Conservation (phyloP, 2,113 vertebrate species). For the Cromileptes altivelis region DNA sequence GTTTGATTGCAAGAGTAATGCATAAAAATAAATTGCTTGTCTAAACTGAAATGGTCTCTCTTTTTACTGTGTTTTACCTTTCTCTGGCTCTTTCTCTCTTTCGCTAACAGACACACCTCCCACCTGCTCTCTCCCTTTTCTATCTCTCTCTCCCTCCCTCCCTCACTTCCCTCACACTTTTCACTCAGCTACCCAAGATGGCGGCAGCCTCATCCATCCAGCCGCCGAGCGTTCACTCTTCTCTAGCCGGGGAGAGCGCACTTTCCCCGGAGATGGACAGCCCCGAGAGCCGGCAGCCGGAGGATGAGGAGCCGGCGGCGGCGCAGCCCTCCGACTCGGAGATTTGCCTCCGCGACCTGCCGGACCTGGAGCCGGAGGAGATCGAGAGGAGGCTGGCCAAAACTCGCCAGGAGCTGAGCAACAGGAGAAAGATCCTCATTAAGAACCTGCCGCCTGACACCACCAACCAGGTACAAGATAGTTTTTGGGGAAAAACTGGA, state of each 20-base stretch:
- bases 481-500: not conserved
- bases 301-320: slow-evolving; percentile 73
- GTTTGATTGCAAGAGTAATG: not conserved
- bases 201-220: slow-evolving; percentile 87
- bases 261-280: slow-evolving; percentile 80
- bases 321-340: slow-evolving; percentile 70
- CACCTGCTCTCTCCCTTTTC: slow-evolving; percentile 49
- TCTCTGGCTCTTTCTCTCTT: not conserved
- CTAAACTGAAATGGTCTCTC: not conserved
- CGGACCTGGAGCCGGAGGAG: slow-evolving; percentile 87
- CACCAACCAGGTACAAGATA: slow-evolving; percentile 90
- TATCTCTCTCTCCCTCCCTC: not conserved
- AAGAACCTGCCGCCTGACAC: slow-evolving; percentile 93
- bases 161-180: slow-evolving; percentile 73
- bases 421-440: slow-evolving; percentile 95
- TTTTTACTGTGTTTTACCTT: not conserved
- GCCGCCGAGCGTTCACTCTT: slow-evolving; percentile 83
- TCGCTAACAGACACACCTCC: slow-evolving; percentile 47
- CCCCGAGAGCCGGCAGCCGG: slow-evolving; percentile 74
- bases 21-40: not conserved
- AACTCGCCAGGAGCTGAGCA: slow-evolving; percentile 92
- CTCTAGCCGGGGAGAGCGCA: slow-evolving; percentile 77
- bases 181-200: slow-evolving; percentile 84
- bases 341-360: slow-evolving; percentile 78
- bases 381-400: slow-evolving; percentile 88